These are phyloP conservation scores for Sycobia sp. DNA, from an alignment of 1,140 invertebrate species.

Conservation along the genomic window DNA sequence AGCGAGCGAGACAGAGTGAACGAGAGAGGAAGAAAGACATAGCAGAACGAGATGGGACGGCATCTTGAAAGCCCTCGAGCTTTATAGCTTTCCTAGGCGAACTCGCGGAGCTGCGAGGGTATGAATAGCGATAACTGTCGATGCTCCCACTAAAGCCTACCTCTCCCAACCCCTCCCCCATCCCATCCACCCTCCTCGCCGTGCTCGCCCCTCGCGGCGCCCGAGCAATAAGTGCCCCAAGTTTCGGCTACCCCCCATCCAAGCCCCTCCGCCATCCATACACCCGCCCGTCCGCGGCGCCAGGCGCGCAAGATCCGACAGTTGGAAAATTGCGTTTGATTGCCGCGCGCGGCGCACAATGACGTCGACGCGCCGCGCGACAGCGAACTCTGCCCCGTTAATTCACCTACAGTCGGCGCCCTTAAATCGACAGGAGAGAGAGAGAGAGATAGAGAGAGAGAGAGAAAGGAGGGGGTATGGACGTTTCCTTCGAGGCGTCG, in stretches of 20 bases:
- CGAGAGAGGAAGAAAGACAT: not conserved
- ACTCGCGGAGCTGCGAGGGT: not conserved
- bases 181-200: not conserved
- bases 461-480: too few relatives aligned
- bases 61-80: conserved; percentile 16
- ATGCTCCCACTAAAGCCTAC: not conserved
- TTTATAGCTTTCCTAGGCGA: conserved; percentile 2
- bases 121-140: conserved; percentile 23
- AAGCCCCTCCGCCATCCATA: not conserved
- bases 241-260: not conserved
- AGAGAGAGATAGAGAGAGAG: too few relatives aligned
- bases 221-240: conserved; percentile 15
- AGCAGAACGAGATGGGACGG: not conserved
- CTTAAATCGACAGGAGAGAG: too few relatives aligned
- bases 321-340: conserved; percentile 18
- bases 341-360: conserved; percentile 2
- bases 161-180: not conserved
- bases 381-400: too few relatives aligned
- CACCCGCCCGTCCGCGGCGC: not conserved
- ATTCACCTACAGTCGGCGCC: too few relatives aligned
- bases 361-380: not conserved
- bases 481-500: too few relatives aligned
- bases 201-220: not conserved
- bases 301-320: not conserved
- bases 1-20: not conserved